Percentiles rank a stretch among this genome's conserved stretches.
phyloP scores from a whole-genome alignment of 2,888 invertebrate species.

The Habroteleia sp. region DNA sequence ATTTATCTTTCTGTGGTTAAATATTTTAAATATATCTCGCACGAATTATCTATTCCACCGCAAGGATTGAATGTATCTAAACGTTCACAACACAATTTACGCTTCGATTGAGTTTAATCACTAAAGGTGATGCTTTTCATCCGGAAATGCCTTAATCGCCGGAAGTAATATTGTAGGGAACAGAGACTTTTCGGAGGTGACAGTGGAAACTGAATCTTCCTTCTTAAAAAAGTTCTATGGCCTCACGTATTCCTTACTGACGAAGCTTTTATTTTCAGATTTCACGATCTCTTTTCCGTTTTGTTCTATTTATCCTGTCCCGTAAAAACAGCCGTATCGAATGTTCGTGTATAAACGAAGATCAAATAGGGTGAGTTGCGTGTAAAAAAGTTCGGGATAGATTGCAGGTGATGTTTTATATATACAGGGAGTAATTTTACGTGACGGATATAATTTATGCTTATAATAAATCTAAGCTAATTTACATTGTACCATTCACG shows the following conservation, averaged over 20 bases:
- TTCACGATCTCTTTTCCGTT: constrained; percentile 19
- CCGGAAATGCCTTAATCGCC: constrained; percentile 45
- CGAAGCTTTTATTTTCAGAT: constrained; percentile 37
- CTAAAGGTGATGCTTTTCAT: constrained; percentile 32
- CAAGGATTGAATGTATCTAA: constrained; percentile 5
- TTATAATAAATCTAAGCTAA: not conserved
- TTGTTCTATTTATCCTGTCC: constrained; percentile 16
- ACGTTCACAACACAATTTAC: constrained; percentile 28
- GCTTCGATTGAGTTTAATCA: constrained; percentile 36
- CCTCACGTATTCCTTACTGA: constrained; percentile 30
- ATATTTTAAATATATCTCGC: constrained; percentile 2
- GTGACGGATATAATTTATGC: not conserved
- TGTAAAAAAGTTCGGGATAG: constrained; percentile 8
- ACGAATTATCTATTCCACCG: not conserved
- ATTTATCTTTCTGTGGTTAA: too few relatives aligned
- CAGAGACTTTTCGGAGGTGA: constrained; percentile 30
- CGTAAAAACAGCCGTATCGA: constrained; percentile 22
- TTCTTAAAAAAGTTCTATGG: constrained; percentile 39
- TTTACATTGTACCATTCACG: not conserved
- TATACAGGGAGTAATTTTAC: not conserved
- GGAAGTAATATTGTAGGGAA: constrained; percentile 42
- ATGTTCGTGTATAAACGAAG: constrained; percentile 18
- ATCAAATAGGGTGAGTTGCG: constrained; percentile 6
- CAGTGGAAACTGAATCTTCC: constrained; percentile 39
- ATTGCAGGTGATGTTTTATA: not conserved